phyloP scores from a whole-genome alignment of 2,888 invertebrate species.

The Drosophila sordidula region DNA sequence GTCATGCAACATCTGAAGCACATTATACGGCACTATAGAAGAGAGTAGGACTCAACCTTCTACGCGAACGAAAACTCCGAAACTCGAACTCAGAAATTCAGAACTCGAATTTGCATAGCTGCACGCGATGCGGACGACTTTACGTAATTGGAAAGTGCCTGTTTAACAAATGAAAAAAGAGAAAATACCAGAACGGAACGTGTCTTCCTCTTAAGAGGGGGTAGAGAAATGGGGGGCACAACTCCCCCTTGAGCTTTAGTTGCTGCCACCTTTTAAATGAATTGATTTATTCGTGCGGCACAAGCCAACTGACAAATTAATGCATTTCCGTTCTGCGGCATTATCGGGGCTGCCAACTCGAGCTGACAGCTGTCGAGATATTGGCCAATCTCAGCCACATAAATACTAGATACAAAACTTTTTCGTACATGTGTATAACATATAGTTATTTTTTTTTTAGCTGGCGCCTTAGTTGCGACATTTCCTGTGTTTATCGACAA shows the following conservation, averaged over 20 bases:
- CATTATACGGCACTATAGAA: conserved; percentile 61
- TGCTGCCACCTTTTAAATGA: conserved; percentile 42
- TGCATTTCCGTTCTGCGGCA: conserved; percentile 69
- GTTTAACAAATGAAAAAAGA: conserved; percentile 15
- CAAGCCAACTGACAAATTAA: conserved; percentile 71
- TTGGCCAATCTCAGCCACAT: conserved; percentile 51
- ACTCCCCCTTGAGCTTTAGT: neutral
- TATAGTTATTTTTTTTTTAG: conserved; percentile 4
- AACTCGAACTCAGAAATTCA: conserved; percentile 25
- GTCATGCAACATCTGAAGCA: conserved; percentile 61
- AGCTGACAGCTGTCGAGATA: conserved; percentile 49
- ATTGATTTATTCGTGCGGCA: conserved; percentile 70
- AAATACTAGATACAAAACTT: conserved; percentile 21
- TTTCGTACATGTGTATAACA: conserved; percentile 7
- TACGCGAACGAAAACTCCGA: neutral
- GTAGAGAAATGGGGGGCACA: neutral
- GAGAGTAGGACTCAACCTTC: conserved; percentile 2
- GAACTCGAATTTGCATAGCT: conserved; percentile 59
- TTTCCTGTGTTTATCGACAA: conserved; percentile 22
- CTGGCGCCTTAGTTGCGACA: conserved; percentile 39
- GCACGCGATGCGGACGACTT: conserved; percentile 68
- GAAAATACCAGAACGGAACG: conserved; percentile 18
- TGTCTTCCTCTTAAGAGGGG: neutral
- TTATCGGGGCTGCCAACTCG: conserved; percentile 47
- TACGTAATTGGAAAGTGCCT: conserved; percentile 78